Evolutionary conservation across 2,113 vertebrate species (phyloP), one percentile per base, ranked within the genome.

Genomic region (Charina bottae): DNA sequence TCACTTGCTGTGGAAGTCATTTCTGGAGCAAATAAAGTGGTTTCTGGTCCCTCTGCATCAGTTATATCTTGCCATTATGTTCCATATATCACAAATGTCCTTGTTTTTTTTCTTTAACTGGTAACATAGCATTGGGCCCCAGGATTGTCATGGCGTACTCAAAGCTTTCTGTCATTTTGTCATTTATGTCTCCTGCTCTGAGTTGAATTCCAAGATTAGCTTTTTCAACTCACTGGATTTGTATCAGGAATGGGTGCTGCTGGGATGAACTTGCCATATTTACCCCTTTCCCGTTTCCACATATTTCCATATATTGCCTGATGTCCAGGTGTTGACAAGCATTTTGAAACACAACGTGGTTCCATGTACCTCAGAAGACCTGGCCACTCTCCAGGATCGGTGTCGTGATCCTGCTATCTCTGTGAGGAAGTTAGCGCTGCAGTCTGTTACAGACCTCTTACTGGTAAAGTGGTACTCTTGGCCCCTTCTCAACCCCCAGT

Each of bases 371-470:
- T 92, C 92, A 1, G 98, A 98, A 85, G 98, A 99, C 87, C 87
- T 99, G 92, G 58, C 91, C 0, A 58, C 96, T 0, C 96, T 99
- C n/a, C 98, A 97, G 0, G 99, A 99, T 21, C 98, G 98, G 0
- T 98, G 98, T 94, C 97, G 99, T 49, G 99, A 99, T 95, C 97
- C 98, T 0, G 98, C 99, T 0, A 92, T 99, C 2, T 99, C 99
- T 0, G 99, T 99, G 83, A 97, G 98, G 93, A 99, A 99, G 90
- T 99, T 99, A 93, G 98, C 99, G 4, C 89, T 99, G 78, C 98
- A 98, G 42, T 98, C 98, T 83, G 49, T 99, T 6, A 98, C 98
- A 0, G 99, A 99, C 11, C 98, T 99, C 42, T 98, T 99, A 0
- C 10, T 90, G 97, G 99, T 99, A 94, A 98, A 98, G 6, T 28